Conservation (phyloP, 2,797 vertebrate species). For the Neosalanx taihuensis region DNA sequence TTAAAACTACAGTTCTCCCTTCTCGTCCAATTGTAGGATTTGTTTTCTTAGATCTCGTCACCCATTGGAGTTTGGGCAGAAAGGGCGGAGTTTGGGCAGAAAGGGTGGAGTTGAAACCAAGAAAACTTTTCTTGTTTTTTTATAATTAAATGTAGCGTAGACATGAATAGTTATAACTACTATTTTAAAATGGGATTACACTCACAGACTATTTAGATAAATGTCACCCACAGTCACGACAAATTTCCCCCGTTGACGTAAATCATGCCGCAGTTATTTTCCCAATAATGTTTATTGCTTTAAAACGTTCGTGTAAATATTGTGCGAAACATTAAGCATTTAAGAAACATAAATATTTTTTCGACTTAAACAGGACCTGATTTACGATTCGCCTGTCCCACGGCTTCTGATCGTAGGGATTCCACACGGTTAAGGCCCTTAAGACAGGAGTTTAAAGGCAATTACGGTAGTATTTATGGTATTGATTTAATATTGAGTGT, state of each 20-base stretch:
- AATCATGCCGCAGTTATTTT: neutral
- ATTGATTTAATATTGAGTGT: slow-evolving; percentile 29
- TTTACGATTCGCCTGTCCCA: slow-evolving; percentile 20
- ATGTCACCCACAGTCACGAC: neutral
- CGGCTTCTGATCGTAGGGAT: slow-evolving; percentile 26
- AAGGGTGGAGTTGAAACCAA: neutral
- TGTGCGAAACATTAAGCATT: neutral
- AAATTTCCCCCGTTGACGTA: too few relatives aligned
- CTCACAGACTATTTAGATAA: neutral
- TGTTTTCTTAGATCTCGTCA: slow-evolving; percentile 56
- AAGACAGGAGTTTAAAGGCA: slow-evolving; percentile 30
- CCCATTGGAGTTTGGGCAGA: slow-evolving; percentile 61
- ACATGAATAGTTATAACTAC: neutral
- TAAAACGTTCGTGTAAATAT: neutral
- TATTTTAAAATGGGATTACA: neutral
- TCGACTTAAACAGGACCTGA: neutral
- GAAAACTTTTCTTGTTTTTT: neutral
- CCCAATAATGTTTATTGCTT: neutral
- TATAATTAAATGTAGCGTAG: neutral
- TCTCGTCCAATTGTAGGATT: slow-evolving; percentile 68
- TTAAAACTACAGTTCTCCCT: slow-evolving; percentile 8
- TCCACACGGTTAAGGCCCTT: neutral
- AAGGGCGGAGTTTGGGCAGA: slow-evolving; percentile 32
- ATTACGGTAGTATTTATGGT: slow-evolving; percentile 51
- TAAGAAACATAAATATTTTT: neutral